These are phyloP conservation scores for Coluber constrictor DNA, from an alignment of 2,797 vertebrate genomes.

Conservation along the genomic window DNA sequence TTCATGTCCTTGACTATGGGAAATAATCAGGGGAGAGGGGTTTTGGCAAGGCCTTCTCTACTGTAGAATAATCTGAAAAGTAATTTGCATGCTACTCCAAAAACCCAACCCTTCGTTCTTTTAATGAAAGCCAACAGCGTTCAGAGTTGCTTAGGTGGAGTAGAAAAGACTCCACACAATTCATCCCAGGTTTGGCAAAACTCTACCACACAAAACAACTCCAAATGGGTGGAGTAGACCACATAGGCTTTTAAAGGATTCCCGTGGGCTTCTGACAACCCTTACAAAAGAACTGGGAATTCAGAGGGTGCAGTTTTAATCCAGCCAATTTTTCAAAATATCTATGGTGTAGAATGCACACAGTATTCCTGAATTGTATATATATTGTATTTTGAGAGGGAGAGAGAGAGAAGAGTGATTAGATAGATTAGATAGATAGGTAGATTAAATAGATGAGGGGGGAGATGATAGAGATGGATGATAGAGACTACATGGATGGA, in stretches of 20 bases:
- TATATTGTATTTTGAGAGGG: too few relatives aligned
- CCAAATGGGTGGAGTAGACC: neutral
- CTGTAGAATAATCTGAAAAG: neutral
- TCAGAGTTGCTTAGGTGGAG: neutral
- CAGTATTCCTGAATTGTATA: neutral
- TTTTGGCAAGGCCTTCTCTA: neutral
- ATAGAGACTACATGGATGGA: too few relatives aligned
- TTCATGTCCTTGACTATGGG: neutral
- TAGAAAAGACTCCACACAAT: neutral
- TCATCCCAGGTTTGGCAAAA: neutral
- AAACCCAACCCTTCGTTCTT: neutral
- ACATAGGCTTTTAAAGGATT: neutral
- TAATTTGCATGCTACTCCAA: neutral
- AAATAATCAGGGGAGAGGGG: neutral
- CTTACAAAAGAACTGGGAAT: neutral
- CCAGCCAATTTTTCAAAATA: neutral
- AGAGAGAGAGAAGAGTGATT: too few relatives aligned
- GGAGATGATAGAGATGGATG: too few relatives aligned
- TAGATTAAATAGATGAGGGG: too few relatives aligned
- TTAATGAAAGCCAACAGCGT: neutral
- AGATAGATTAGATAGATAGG: neutral
- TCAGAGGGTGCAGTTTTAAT: neutral
- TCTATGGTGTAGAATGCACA: neutral
- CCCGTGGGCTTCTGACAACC: neutral
- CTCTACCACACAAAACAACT: neutral